Base-by-base conservation (phyloP, 2,797 vertebrate species). In the Xenentodon cancila region DNA sequence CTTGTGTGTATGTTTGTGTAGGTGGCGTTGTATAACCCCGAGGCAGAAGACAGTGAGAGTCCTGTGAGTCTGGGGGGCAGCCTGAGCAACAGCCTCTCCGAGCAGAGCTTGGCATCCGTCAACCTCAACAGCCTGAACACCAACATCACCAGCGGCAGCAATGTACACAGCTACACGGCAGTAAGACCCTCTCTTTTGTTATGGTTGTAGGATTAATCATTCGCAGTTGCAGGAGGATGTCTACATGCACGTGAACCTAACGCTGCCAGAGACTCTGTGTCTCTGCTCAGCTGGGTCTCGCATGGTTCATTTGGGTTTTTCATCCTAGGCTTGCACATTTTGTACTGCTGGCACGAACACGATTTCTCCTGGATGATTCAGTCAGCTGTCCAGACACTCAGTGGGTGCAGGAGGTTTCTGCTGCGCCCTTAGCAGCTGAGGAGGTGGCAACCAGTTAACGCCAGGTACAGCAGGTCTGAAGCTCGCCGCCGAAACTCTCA, bases 81-180 rank as follows among this genome's bases (percentile, higher is more conserved):
- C 93, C 94, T 96, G 93, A 96, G 95, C 92, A 97, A 95, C 92
- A 96, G 95, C 85, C 93, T 96, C 53, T 96, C 96, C 58, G 96
- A 97, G 88, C 95, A 95, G 92, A 97, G 94, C 84, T 89, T 97
- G 91, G 93, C 94, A 0, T 96, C 95, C 19, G 93, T 97, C 90
- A 96, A 94, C 90, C 92, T 96, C 67, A 96, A 95, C 90, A 96
- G 93, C 91, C 92, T 96, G 88, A 96, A 91, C 90, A 93, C 93
- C 16, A 92, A 93, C 60, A 92, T 93, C 81, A 95, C 93, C 85
- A 79, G 83, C 27, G 53, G 82, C 77, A 61, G 59, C 73, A 87
- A 61, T 47, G 92, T 95, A 19, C 95, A 96, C 90, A 91, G 93
- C 91, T 91, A 88, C 82, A 90, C 89, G 60, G 80, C 87, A 37